Evolutionary conservation across 1,140 invertebrate genomes (phyloP), one percentile per base, ranked within the genome.

Genomic region (Metopolophium dirhodum): DNA sequence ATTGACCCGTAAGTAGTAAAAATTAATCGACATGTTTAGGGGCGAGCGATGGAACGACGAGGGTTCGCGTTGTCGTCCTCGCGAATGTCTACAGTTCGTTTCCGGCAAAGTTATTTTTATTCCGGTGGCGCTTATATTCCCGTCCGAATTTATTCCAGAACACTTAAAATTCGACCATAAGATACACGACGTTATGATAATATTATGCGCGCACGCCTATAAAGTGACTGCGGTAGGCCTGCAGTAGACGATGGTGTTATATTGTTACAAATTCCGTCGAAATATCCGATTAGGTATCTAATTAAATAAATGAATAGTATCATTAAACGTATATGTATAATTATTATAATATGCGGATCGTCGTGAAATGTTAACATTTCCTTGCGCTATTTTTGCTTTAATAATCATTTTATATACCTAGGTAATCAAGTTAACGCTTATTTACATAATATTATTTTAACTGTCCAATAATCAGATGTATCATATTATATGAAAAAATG

Each of bases 21-120:
- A 85, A 85, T 45, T 85, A 85, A 85, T 85, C 83, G 83, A 85
- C 83, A 26, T 41, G 23, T 85, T 85, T 85, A 77, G n/a, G n/a
- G 4, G 83, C 23, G 26, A 85, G 22, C 41, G 37, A 26, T n/a
- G n/a, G 61, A 18, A 77, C 8, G 22, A 85, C 9, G 23, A 35
- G 20, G 22, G 61, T 77, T 77, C 14, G 30, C 35, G 35, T 9
- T 22, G 20, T 83, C 23, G 35, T 83, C 35, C 2, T 37, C 20
- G 35, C 7, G 14, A 83, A 41, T 41, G 26, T 77, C 30, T 35
- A 41, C 82, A 6, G 37, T 41, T 85, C 2, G 37, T 85, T 85
- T 85, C 83, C 83, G 83, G 35, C 45, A 85, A 85, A 85, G 23
- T 45, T 77, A 77, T n/a, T 77, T 68, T 77, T 77, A 77, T 77